Conservation (phyloP, 1,140 invertebrate genomes). For the Arctopsyche grandis region DNA sequence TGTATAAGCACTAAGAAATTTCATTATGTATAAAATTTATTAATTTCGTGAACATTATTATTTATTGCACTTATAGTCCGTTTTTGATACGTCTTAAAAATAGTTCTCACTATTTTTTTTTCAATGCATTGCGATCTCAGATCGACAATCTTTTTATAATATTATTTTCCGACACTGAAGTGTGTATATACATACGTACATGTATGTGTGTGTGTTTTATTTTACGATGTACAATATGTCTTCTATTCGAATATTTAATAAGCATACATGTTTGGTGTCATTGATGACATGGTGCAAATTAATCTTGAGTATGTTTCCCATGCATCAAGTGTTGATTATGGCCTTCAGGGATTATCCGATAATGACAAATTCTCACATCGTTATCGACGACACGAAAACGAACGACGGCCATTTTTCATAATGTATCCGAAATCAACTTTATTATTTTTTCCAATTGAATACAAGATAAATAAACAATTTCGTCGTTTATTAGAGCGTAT, state of each 20-base stretch:
- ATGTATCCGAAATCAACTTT: background rate
- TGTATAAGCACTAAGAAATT: too few species aligned
- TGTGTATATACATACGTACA: background rate
- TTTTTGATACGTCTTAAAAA: background rate
- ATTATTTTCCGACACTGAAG: background rate
- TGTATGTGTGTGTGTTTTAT: background rate
- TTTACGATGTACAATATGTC: background rate
- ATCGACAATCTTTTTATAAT: background rate
- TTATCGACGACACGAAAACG: background rate
- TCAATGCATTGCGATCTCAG: background rate
- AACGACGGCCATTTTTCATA: background rate
- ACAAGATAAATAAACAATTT: background rate
- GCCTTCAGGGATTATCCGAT: constrained; percentile 2
- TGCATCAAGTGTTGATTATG: background rate
- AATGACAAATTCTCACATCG: background rate
- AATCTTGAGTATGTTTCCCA: background rate
- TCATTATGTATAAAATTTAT: too few species aligned
- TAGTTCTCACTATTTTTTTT: background rate
- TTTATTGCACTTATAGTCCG: too few species aligned
- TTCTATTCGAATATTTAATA: constrained; percentile 3
- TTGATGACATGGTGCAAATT: background rate
- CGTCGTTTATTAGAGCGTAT: background rate
- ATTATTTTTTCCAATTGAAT: background rate
- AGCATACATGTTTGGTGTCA: background rate
- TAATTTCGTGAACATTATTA: too few species aligned